Base-by-base conservation (phyloP, 2,113 vertebrate genomes). In the Pagrus major region DNA sequence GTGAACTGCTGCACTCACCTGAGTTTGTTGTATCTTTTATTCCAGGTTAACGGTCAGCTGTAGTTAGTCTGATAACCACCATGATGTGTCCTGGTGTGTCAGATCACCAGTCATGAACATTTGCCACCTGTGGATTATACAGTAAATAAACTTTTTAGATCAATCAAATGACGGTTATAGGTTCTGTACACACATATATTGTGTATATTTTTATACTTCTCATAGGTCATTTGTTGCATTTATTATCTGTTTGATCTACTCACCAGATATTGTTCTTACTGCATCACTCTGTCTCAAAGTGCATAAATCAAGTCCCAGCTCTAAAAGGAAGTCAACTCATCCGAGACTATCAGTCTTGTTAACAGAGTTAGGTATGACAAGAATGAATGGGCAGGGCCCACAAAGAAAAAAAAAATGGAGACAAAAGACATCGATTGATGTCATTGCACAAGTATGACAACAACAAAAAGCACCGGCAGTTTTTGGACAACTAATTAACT, bases 201-300 rank as follows among this genome's bases (percentile, higher is more conserved):
- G 1, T 63, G 3, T 16, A 41, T 0, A 2, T 35, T 35, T 47
- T 8, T 33, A 1, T 66, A 14, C 20, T n/a, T 70, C 9, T 56
- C n/a, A 31, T 27, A 55, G 9, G 23, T 41, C 10, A 56, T 44
- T 31, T 60, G 15, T 61, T 37, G 9, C 11, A 52, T 65, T 42
- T 23, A 39, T 29, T 31, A 21, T 68, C 11, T 3, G 42, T 47
- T 37, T 6, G 68, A 31, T 75, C 6, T 49, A 71, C 83, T 81
- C 49, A 85, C 61, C 49, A 44, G 20, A 44, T 11, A 8, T 10
- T 9, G 2, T 4, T 60, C 20, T 31, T 21, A 4, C 9, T 37
- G 39, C 16, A 0, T 5, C 2, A 5, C 9, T 39, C 20, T 4
- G 2, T n/a, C 42, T 51, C 23, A 42, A 6, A n/a, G 31, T 1